A percentile compares a stretch with the other conserved stretches of the same genome.
These are phyloP conservation scores for Serilophus lunatus DNA, from an alignment of 2,113 vertebrate species.

Conservation along the genomic window DNA sequence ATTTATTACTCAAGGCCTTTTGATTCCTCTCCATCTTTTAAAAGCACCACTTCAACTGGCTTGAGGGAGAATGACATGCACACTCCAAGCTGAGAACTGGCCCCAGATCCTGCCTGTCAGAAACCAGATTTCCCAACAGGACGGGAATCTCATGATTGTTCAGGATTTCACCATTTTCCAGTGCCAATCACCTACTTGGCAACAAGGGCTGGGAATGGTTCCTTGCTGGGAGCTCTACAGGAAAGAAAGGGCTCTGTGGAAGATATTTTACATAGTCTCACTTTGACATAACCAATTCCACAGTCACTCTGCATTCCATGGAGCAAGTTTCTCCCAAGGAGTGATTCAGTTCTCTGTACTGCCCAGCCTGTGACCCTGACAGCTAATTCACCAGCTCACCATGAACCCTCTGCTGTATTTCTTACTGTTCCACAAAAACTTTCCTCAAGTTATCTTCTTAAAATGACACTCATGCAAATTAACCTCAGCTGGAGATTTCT, in stretches of 20 bases:
- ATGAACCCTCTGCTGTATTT: background rate
- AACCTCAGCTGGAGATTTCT: background rate
- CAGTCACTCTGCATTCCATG: fast-evolving
- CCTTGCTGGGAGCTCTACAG: background rate
- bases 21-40: constrained; percentile 2
- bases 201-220: background rate
- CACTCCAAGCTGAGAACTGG: background rate
- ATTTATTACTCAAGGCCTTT: constrained; percentile 25
- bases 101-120: background rate
- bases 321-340: background rate
- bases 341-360: background rate
- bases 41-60: constrained; percentile 19
- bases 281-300: background rate
- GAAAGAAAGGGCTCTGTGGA: background rate
- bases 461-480: background rate
- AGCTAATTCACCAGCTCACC: background rate
- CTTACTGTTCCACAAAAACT: background rate
- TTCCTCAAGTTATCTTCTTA: background rate
- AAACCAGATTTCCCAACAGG: background rate
- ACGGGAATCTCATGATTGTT: background rate
- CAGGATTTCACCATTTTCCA: background rate
- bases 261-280: background rate
- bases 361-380: background rate
- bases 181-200: background rate
- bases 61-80: background rate